phyloP scores from a whole-genome alignment of 2,113 vertebrate genomes.

The Narcine bancroftii region DNA sequence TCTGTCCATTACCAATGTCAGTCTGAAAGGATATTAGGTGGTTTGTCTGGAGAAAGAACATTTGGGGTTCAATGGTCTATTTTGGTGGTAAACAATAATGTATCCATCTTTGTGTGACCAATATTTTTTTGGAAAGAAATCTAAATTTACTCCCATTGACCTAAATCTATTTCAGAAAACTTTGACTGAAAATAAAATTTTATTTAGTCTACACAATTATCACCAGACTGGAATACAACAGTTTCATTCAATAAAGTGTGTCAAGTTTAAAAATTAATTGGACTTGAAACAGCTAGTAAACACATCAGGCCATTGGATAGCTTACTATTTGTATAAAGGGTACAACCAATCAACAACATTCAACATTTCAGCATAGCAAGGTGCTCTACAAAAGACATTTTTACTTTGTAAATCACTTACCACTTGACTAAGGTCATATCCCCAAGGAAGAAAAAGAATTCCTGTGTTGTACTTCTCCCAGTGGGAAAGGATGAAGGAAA shows the following conservation, averaged over 20 bases:
- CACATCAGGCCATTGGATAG: neutral
- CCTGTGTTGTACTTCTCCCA: conserved; percentile 99
- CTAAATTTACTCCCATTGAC: neutral
- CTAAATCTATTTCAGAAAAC: too few species aligned
- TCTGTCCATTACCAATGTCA: too few species aligned
- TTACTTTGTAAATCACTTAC: conserved; percentile 56
- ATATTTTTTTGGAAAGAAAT: neutral
- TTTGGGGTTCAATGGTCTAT: neutral
- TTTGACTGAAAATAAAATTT: neutral
- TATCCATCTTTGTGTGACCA: neutral
- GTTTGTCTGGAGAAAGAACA: neutral
- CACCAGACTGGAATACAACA: neutral
- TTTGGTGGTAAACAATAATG: neutral
- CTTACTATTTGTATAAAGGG: neutral
- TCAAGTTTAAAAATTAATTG: neutral
- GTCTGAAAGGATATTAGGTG: too few species aligned
- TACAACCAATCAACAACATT: neutral
- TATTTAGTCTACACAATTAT: neutral
- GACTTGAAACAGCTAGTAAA: neutral
- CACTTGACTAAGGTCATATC: conserved; percentile 97
- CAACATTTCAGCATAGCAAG: neutral
- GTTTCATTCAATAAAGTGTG: neutral
- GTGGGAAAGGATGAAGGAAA: conserved; percentile 96
- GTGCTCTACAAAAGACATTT: neutral
- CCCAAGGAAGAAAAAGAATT: conserved; percentile 94